phyloP scores from a whole-genome alignment of 2,888 invertebrate genomes.

The Neelides folsomi region DNA sequence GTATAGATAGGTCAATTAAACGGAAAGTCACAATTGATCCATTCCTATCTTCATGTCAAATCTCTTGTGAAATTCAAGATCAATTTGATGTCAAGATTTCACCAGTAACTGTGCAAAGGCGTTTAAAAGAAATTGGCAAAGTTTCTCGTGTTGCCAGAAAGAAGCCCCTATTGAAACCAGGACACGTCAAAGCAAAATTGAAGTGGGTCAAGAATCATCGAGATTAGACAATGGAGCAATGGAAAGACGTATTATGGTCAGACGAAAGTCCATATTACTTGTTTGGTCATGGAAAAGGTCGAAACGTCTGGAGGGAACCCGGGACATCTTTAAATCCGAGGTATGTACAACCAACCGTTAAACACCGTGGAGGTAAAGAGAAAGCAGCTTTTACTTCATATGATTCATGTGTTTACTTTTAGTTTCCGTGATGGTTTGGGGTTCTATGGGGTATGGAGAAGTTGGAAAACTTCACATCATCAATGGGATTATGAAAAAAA shows the following conservation, averaged over 20 bases:
- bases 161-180: too few relatives aligned
- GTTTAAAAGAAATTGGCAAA: neutral
- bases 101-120: neutral
- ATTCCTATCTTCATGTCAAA: too few relatives aligned
- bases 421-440: constrained; percentile 7
- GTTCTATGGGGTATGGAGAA: neutral
- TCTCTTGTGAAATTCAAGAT: neutral
- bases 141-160: neutral
- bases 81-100: neutral
- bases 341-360: constrained; percentile 7
- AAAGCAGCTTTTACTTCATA: neutral
- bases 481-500: neutral
- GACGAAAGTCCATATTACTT: constrained; percentile 10
- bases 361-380: constrained; percentile 4
- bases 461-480: neutral
- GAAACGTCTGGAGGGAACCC: constrained; percentile 1
- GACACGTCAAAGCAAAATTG: too few relatives aligned
- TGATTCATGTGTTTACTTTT: neutral
- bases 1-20: too few relatives aligned
- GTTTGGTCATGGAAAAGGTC: constrained; percentile 4
- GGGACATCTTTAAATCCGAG: constrained; percentile 6
- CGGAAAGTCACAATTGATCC: too few relatives aligned
- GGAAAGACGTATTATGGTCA: constrained; percentile 6
- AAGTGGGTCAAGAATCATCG: neutral
- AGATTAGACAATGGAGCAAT: neutral